These are phyloP conservation scores for Crotalus horridus DNA, from an alignment of 2,113 vertebrate species.

Conservation along the genomic window DNA sequence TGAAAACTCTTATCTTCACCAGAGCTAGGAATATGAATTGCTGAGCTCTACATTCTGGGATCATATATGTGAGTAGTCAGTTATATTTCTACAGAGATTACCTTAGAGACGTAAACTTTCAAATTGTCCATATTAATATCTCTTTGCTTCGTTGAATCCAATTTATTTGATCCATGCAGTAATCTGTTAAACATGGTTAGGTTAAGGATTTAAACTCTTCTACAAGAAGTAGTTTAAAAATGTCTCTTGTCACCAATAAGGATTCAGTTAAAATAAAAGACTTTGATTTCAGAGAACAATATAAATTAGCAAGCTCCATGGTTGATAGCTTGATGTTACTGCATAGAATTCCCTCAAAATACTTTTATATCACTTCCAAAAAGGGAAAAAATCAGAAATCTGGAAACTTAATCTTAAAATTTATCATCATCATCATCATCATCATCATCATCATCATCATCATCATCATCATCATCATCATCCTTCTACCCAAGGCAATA, in stretches of 20 bases:
- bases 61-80: conserved; percentile 10
- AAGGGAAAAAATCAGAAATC: background rate
- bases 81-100: conserved; percentile 29
- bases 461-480: background rate
- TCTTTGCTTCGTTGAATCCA: conserved; percentile 13
- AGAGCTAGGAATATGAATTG: conserved; percentile 24
- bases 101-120: conserved; percentile 34
- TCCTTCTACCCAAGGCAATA: background rate
- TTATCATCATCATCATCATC: no score
- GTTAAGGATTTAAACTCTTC: conserved; percentile 19
- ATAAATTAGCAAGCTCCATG: background rate
- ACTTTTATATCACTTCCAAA: background rate
- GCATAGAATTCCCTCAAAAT: background rate
- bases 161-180: conserved; percentile 12
- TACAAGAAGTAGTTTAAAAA: conserved; percentile 9
- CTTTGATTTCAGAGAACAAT: background rate
- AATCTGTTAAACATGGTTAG: conserved; percentile 5
- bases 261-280: conserved; percentile 24
- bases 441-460: no score
- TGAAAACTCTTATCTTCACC: background rate
- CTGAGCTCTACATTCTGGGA: conserved; percentile 40
- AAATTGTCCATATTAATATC: conserved; percentile 42
- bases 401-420: background rate
- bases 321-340: background rate
- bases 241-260: background rate